Conservation (phyloP, 92 coral and sea anemone species). For the Parazoanthus atlanticus region DNA sequence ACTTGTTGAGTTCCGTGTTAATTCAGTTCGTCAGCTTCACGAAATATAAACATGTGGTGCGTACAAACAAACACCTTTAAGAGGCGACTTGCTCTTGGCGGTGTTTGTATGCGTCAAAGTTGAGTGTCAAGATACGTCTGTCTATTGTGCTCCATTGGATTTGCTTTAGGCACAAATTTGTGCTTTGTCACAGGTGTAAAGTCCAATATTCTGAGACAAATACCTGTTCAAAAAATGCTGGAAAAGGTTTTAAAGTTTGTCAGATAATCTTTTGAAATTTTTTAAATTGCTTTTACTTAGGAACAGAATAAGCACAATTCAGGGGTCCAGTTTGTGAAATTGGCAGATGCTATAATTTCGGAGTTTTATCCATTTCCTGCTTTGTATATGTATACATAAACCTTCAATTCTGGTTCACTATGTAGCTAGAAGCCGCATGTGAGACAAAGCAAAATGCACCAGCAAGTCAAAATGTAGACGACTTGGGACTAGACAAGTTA, state of each 20-base stretch:
- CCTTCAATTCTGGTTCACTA: neutral
- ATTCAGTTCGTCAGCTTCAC: neutral
- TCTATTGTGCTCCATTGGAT: neutral
- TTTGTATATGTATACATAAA: no score
- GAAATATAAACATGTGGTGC: neutral
- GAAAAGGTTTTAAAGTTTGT: neutral
- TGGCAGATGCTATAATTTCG: neutral
- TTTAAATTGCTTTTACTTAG: neutral
- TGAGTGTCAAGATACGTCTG: conserved; percentile 17
- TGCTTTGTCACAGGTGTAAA: conserved; percentile 18
- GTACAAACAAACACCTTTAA: neutral
- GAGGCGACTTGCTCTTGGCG: conserved; percentile 18
- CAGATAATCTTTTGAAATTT: neutral
- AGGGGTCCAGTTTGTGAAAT: neutral
- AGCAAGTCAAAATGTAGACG: neutral
- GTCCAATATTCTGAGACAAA: conserved; percentile 36
- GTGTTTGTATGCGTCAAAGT: conserved; percentile 37
- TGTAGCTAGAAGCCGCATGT: neutral
- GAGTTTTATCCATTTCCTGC: neutral
- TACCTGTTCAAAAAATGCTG: neutral
- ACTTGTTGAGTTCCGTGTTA: neutral
- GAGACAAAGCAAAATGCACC: neutral
- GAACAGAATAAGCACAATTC: neutral
- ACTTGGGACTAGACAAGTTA: neutral
- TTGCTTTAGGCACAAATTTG: conserved; percentile 27